Percentiles rank a stretch among this genome's conserved stretches.
Conservation (phyloP, 2,113 vertebrate genomes). For the Neomonachus schauinslandi region DNA sequence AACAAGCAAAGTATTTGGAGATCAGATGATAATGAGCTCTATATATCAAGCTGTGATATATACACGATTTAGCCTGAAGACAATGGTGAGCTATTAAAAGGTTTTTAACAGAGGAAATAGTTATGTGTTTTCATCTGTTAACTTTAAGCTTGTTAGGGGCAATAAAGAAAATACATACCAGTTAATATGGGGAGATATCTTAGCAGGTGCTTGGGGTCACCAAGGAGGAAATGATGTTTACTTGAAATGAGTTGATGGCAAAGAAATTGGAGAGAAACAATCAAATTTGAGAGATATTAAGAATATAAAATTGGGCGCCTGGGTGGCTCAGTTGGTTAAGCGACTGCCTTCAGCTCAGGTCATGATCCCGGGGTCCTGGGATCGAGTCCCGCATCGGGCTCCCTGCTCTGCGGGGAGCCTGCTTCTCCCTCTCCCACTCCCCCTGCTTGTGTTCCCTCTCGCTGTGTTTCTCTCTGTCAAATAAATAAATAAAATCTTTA, state of each 20-base stretch:
- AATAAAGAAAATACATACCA: neutral
- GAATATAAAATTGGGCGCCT: neutral
- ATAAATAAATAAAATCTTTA: no score
- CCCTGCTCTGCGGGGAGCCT: no score
- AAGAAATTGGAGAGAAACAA: neutral
- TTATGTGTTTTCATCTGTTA: neutral
- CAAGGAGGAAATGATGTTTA: neutral
- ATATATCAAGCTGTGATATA: neutral
- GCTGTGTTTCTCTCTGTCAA: no score
- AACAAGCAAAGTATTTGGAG: neutral
- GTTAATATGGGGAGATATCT: neutral
- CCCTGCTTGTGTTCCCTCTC: no score
- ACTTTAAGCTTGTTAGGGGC: neutral
- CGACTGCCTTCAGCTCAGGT: no score
- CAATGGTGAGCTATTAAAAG: neutral
- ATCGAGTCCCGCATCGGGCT: no score
- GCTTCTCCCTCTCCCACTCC: no score
- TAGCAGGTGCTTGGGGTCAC: neutral
- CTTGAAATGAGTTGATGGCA: neutral
- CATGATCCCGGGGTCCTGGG: no score
- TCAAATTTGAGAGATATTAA: neutral
- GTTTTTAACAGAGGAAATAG: neutral
- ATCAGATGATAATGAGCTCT: neutral
- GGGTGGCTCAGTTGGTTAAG: no score
- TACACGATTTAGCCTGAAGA: neutral